These are phyloP conservation scores for Pelagia noctiluca DNA, from an alignment of 30 jellyfish, hydroid and myxozoan genomes.

Conservation along the genomic window DNA sequence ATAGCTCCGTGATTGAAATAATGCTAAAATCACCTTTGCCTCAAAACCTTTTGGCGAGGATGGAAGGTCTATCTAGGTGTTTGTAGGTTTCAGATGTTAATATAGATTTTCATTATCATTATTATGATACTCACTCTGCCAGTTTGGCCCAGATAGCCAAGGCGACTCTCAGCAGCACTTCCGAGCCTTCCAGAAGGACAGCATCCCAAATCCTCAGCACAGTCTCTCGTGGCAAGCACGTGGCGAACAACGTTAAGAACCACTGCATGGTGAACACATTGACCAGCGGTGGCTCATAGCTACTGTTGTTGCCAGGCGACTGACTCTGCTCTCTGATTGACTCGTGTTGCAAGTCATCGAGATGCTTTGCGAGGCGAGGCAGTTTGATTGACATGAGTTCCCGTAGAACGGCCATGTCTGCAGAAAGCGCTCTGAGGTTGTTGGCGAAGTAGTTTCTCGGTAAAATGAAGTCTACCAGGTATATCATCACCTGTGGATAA, in stretches of 20 bases:
- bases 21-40: too few species aligned
- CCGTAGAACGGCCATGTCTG: constrained; percentile 97
- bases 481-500: constrained; percentile 88
- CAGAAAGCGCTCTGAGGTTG: constrained; percentile 96
- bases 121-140: constrained; percentile 79
- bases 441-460: constrained; percentile 96
- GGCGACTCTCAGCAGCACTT: constrained; percentile 91
- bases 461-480: constrained; percentile 85
- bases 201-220: constrained; percentile 98
- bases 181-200: constrained; percentile 96
- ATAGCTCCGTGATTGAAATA: too few species aligned
- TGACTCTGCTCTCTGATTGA: constrained; percentile 66
- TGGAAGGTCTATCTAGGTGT: too few species aligned
- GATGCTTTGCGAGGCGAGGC: constrained; percentile 79
- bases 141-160: constrained; percentile 96
- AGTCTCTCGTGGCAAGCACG: constrained; percentile 97
- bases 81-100: too few species aligned
- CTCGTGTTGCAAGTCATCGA: constrained; percentile 86
- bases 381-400: constrained; percentile 89
- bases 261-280: constrained; percentile 98
- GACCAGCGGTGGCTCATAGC: constrained; percentile 97
- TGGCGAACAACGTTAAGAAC: constrained; percentile 96
- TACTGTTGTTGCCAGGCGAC: constrained; percentile 72
- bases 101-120: too few species aligned
- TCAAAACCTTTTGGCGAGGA: too few species aligned